Evolutionary conservation across 2,113 vertebrate genomes (phyloP), one percentile per base, ranked within the genome.

Genomic region (Chaetodon auriga): DNA sequence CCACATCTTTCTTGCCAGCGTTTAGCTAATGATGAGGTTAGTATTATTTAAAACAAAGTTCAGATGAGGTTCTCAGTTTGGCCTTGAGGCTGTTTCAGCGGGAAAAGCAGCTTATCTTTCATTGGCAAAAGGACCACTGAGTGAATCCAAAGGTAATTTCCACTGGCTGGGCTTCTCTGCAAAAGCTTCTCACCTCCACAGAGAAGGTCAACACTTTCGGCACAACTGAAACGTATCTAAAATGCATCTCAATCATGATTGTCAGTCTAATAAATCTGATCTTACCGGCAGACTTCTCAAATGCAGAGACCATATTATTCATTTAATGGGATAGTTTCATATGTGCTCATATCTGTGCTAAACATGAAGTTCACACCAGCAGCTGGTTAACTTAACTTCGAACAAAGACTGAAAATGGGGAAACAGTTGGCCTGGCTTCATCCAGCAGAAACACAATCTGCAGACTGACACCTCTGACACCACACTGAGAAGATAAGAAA

Each of bases 11-110:
- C 79, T 57, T 65, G 38, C 3, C 19, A 61, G 49, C 35, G 48
- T 79, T 87, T 41, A 71, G 36, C 73, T 68, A 70, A 81, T 60
- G 83, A 87, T 82, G 80, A 82, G 68, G 74, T 91, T 54, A 66
- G 66, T 49, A 78, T 77, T 82, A 92, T 85, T 92, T 80, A 61
- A 83, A 83, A 72, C 45, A 75, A 84, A 85, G 74, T 83, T 87
- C 74, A 86, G 48, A 66, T 75, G 43, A 82, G 74, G 35, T 68
- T 68, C 51, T 68, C 18, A 48, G 0, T 80, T 53, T 80, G 41
- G 73, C 83, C 78, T 46, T 0, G 15, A 80, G 58, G 60, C 60
- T 45, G 21, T 72, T 75, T 63, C 25, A 61, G 49, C 35, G 7
- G 75, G 57, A 45, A 64, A 60, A 75, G 46, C 65, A 71, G 36